A percentile compares a stretch with the other conserved stretches of the same genome.
These are phyloP conservation scores for Pteronotus mesoamericanus DNA, from an alignment of 2,797 vertebrate genomes.

Conservation along the genomic window DNA sequence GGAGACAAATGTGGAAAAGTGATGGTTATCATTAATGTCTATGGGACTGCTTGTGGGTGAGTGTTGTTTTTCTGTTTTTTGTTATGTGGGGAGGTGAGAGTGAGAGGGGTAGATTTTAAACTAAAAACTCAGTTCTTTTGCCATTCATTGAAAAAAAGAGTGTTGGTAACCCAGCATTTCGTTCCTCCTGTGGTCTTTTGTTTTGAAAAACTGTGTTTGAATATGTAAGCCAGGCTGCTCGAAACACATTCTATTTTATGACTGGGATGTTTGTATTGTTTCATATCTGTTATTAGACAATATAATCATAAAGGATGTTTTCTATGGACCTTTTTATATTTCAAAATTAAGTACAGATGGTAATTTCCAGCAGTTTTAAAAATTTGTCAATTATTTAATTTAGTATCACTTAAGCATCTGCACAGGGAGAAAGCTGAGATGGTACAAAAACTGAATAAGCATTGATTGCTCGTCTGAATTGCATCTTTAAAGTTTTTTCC, in stretches of 20 bases:
- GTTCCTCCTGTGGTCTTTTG: conserved; percentile 69
- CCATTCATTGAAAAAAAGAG: conserved; percentile 54
- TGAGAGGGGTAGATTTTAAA: conserved; percentile 65
- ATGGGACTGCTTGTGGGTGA: conserved; percentile 55
- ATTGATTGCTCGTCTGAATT: conserved; percentile 82
- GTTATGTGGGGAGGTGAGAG: conserved; percentile 49
- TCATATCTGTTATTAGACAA: conserved; percentile 76
- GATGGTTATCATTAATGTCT: conserved; percentile 44
- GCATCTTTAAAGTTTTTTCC: conserved; percentile 80
- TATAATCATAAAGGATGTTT: conserved; percentile 76
- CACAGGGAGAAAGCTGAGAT: conserved; percentile 77
- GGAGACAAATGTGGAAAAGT: conserved; percentile 63
- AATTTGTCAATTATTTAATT: conserved; percentile 83
- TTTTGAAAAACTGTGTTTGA: conserved; percentile 74
- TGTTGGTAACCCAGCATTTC: conserved; percentile 54
- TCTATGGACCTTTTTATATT: conserved; percentile 78
- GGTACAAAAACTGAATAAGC: conserved; percentile 81
- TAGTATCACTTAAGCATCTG: conserved; percentile 81
- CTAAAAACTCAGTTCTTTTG: conserved; percentile 47
- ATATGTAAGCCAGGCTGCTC: conserved; percentile 70
- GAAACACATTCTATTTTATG: conserved; percentile 69
- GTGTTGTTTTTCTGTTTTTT: conserved; percentile 20
- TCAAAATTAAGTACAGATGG: conserved; percentile 77
- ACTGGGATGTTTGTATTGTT: conserved; percentile 70
- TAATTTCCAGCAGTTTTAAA: conserved; percentile 80